Conservation (phyloP, 2,888 invertebrate species). For the Dascillus cervinus region DNA sequence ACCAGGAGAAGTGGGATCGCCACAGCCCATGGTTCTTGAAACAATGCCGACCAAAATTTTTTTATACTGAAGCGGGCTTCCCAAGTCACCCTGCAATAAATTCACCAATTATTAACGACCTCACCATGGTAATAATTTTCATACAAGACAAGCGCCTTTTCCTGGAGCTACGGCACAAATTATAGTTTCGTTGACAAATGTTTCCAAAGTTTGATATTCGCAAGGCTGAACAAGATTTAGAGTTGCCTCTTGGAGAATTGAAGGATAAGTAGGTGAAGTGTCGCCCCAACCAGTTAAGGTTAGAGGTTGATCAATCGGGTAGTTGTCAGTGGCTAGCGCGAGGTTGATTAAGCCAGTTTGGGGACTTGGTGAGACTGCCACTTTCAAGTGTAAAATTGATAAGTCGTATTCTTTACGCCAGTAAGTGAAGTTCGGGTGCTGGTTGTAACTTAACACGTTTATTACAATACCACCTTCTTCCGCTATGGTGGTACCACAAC, state of each 20-base stretch:
- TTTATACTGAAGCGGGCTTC: neutral
- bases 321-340: too few relatives aligned
- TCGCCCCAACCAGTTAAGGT: constrained; percentile 14
- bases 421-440: too few relatives aligned
- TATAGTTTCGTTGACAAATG: constrained; percentile 20
- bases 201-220: constrained; percentile 23
- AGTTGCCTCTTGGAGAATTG: constrained; percentile 26
- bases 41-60: neutral
- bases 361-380: too few relatives aligned
- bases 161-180: constrained; percentile 21
- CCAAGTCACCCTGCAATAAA: neutral
- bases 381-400: too few relatives aligned
- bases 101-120: too few relatives aligned
- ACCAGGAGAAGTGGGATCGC: neutral
- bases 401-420: too few relatives aligned
- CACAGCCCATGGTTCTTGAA: neutral
- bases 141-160: constrained; percentile 25
- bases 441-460: too few relatives aligned
- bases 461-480: too few relatives aligned
- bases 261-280: constrained; percentile 20
- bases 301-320: too few relatives aligned
- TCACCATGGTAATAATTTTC: too few relatives aligned
- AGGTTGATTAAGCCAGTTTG: too few relatives aligned
- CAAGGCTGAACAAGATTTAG: constrained; percentile 26
- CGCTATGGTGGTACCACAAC: too few relatives aligned